Conservation (phyloP, 2,888 invertebrate species). For the Perizoma flavofasciatum region DNA sequence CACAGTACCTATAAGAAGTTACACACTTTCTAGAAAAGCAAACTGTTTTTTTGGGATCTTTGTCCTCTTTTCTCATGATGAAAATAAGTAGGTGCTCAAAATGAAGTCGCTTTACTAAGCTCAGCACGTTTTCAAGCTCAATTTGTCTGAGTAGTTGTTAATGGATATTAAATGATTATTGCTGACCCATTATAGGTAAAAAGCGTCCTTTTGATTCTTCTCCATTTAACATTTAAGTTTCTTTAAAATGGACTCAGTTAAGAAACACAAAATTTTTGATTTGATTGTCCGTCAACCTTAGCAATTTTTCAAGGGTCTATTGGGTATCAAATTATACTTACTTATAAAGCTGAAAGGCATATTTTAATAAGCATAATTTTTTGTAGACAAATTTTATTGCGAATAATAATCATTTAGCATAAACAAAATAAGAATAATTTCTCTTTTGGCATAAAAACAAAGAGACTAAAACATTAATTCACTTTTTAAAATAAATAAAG, state of each 20-base stretch:
- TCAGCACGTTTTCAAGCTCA: slow-evolving; percentile 24
- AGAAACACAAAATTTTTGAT: neutral
- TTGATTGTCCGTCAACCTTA: too few relatives aligned
- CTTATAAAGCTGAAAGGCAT: too few relatives aligned
- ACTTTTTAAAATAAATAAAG: too few relatives aligned
- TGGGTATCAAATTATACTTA: too few relatives aligned
- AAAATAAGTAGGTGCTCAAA: slow-evolving; percentile 10
- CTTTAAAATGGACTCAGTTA: neutral
- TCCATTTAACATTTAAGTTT: slow-evolving; percentile 1
- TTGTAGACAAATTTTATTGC: too few relatives aligned
- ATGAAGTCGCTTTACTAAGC: slow-evolving; percentile 16
- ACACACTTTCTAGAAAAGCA: neutral
- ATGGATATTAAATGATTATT: slow-evolving; percentile 33
- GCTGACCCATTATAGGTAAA: slow-evolving; percentile 20
- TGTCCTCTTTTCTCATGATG: slow-evolving; percentile 6
- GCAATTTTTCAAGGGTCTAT: too few relatives aligned
- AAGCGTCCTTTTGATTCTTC: slow-evolving; percentile 10
- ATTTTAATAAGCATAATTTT: too few relatives aligned
- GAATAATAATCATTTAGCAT: too few relatives aligned
- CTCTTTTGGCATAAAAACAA: too few relatives aligned
- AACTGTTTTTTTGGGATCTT: slow-evolving; percentile 10
- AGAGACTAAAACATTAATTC: too few relatives aligned
- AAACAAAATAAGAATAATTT: too few relatives aligned
- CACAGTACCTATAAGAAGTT: too few relatives aligned
- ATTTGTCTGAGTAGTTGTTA: slow-evolving; percentile 34